Evolutionary conservation across 2,797 vertebrate species (phyloP), one percentile per base, ranked within the genome.

Genomic region (Parauchenoglanis ngamensis): DNA sequence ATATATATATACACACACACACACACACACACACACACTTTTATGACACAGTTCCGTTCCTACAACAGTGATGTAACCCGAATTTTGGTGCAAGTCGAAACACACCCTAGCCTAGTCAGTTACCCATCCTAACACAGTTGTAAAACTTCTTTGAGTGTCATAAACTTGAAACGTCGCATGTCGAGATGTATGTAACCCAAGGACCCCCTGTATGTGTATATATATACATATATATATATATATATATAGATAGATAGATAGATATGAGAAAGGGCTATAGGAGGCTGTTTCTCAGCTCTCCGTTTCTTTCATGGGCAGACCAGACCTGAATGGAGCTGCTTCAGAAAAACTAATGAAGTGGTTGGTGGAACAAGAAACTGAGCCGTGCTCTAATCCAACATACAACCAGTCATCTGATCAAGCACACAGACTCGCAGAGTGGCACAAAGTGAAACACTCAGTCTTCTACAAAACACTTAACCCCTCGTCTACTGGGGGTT

Each of bases 391-490:
- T 89, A 82, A 87, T 87, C 76, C 84, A 85, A 90, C 84, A 86
- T 70, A 86, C 72, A 90, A 86, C 76, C 65, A 56, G 40, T 73
- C 77, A 87, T 91, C 86, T 86, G 46, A 90, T 89, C 87, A 85
- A 85, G 49, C 83, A 67, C 56, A 40, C 61, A 80, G 72, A 83
- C 75, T 57, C 67, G 57, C 70, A 83, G 80, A 79, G 72, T 84
- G 35, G 40, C 83, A 85, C 54, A 91, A 89, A 87, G 54, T 80
- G 56, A 85, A 70, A 85, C 85, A 44, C 81, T 89, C 87, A 86
- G 78, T 68, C 86, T 85, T 67, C 83, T 76, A 89, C 68, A 88
- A 87, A 87, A 89, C 86, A 89, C 86, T 90, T 90, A 89, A 90
- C 86, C 87, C 86, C 79, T 87, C 76, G 70, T 86, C 85, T 83